Conservation (phyloP, 2,113 vertebrate species). For the Oreochromis spilurus region DNA sequence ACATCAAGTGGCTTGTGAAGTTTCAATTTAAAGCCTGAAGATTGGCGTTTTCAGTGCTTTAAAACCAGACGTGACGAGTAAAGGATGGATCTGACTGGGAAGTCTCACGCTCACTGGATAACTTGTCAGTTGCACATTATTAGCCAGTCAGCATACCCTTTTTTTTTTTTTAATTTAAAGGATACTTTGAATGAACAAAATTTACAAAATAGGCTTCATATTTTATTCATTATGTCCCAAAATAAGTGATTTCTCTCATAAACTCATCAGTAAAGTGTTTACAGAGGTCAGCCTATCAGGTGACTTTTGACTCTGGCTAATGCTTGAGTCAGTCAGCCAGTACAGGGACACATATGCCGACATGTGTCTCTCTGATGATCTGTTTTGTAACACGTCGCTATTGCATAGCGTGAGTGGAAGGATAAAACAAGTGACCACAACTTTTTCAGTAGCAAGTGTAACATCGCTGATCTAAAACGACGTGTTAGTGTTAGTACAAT, state of each 20-base stretch:
- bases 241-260: background rate
- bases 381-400: background rate
- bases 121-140: background rate
- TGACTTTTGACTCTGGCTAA: background rate
- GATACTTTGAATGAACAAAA: background rate
- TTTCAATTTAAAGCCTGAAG: background rate
- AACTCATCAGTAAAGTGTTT: background rate
- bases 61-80: background rate
- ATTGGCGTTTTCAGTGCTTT: fast-evolving
- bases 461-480: background rate
- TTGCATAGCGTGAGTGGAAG: background rate
- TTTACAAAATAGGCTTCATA: background rate
- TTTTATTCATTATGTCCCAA: background rate
- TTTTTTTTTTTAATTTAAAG: background rate
- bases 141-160: background rate
- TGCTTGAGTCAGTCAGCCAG: background rate
- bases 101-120: background rate
- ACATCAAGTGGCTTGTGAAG: background rate
- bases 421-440: background rate
- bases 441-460: background rate
- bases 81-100: background rate
- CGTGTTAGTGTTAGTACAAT: background rate
- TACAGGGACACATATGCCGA: background rate
- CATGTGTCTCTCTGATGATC: background rate
- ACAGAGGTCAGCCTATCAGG: background rate